Percentiles rank a stretch among this genome's conserved stretches.
Conservation (phyloP, 2,888 invertebrate species). For the Neoascia interrupta region DNA sequence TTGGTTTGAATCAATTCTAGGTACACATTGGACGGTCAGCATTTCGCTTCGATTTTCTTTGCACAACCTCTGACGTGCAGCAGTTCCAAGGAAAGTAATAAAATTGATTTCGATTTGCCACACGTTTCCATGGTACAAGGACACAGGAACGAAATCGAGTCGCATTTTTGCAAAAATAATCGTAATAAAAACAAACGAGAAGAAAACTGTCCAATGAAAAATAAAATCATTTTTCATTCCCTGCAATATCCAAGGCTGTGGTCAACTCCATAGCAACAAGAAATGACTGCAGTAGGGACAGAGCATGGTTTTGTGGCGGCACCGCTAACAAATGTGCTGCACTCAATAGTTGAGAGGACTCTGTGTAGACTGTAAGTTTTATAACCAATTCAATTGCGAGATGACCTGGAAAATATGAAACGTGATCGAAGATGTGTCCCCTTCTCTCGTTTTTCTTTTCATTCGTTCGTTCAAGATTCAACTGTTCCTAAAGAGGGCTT, state of each 20-base stretch:
- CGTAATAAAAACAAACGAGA: constrained; percentile 18
- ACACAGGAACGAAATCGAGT: constrained; percentile 47
- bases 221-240: constrained; percentile 64
- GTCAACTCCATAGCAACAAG: constrained; percentile 26
- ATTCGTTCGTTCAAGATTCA: not conserved
- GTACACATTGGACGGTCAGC: too few relatives aligned
- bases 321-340: constrained; percentile 46
- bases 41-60: too few relatives aligned
- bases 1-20: too few relatives aligned
- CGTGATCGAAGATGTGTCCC: constrained; percentile 70
- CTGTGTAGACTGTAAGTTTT: constrained; percentile 34
- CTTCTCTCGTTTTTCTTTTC: not conserved
- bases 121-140: constrained; percentile 53
- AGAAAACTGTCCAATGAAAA: constrained; percentile 42
- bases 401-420: constrained; percentile 74
- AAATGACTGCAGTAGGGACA: constrained; percentile 49
- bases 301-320: constrained; percentile 30
- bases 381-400: constrained; percentile 68
- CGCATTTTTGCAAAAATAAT: constrained; percentile 53
- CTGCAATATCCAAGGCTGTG: constrained; percentile 49
- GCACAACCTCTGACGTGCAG: too few relatives aligned
- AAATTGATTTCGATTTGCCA: constrained; percentile 51
- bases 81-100: constrained; percentile 25
- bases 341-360: not conserved
- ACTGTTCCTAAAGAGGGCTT: not conserved